Evolutionary conservation across 2,113 vertebrate species (phyloP).

Genomic region (Thamnaconus septentrionalis): DNA sequence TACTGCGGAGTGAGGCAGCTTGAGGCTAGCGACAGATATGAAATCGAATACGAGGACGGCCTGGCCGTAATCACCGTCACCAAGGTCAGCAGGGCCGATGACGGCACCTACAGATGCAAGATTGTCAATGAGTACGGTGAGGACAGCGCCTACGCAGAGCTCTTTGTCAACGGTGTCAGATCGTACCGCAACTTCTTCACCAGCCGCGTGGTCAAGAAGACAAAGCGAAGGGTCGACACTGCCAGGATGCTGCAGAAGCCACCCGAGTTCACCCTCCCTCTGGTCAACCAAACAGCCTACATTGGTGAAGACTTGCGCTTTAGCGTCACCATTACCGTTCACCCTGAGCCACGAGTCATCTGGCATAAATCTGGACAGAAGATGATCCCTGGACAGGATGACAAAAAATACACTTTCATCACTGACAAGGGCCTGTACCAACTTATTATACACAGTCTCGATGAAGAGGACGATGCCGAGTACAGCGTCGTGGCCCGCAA

Average conservation of each 20-base stretch:
- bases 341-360: slow-evolving; percentile 93
- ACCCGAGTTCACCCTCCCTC: slow-evolving; percentile 95
- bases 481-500: slow-evolving; percentile 93
- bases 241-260: slow-evolving; percentile 92
- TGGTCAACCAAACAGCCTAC: slow-evolving; percentile 90
- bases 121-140: slow-evolving; percentile 95
- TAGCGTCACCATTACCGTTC: slow-evolving; percentile 95
- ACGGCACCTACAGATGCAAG: slow-evolving; percentile 97
- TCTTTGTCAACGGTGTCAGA: slow-evolving; percentile 90
- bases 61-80: slow-evolving; percentile 88
- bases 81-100: slow-evolving; percentile 87
- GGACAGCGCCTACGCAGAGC: slow-evolving; percentile 91
- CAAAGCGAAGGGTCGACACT: slow-evolving; percentile 91
- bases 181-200: slow-evolving; percentile 88
- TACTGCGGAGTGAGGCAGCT: slow-evolving; percentile 96
- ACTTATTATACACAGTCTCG: slow-evolving; percentile 85
- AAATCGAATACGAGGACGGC: slow-evolving; percentile 94
- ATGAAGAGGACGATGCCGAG: slow-evolving; percentile 89
- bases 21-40: slow-evolving; percentile 88
- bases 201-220: slow-evolving; percentile 86
- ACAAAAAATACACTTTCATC: slow-evolving; percentile 92
- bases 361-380: slow-evolving; percentile 98
- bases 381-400: slow-evolving; percentile 88
- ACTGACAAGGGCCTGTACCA: slow-evolving; percentile 95
- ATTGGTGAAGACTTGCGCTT: slow-evolving; percentile 90